Percentiles rank a stretch among this genome's conserved stretches.
phyloP scores from a whole-genome alignment of 64 coral and sea anemone species.

The Platygyra sinensis region DNA sequence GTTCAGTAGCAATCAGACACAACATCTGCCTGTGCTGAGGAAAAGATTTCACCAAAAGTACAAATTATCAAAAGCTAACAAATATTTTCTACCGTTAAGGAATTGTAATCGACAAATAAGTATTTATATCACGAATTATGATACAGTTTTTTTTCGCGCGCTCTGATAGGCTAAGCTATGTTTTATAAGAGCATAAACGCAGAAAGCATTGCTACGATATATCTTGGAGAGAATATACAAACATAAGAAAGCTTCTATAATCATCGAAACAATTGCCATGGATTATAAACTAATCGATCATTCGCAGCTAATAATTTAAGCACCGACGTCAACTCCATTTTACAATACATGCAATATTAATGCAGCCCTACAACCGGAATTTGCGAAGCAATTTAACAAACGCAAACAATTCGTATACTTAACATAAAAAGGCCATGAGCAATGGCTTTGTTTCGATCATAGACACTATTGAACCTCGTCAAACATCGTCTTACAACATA shows the following conservation, averaged over 20 bases:
- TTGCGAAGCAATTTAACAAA: conserved; percentile 2
- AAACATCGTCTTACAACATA: neutral
- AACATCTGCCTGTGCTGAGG: no score
- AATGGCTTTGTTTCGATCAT: neutral
- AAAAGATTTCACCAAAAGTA: no score
- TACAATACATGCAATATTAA: neutral
- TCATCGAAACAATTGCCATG: neutral
- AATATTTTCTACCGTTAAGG: no score
- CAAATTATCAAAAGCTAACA: no score
- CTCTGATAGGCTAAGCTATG: no score
- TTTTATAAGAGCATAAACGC: no score
- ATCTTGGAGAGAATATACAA: neutral
- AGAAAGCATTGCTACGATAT: neutral
- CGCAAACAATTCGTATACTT: neutral
- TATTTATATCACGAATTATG: no score
- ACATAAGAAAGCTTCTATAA: neutral
- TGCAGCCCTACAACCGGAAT: neutral
- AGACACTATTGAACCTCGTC: neutral
- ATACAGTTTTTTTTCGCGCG: no score
- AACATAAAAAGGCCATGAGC: neutral
- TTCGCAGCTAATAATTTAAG: neutral
- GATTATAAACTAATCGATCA: neutral
- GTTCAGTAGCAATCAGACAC: no score
- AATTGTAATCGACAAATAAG: no score
- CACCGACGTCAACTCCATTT: neutral